phyloP scores from a whole-genome alignment of 2,797 vertebrate species.

The Chelonia mydas region DNA sequence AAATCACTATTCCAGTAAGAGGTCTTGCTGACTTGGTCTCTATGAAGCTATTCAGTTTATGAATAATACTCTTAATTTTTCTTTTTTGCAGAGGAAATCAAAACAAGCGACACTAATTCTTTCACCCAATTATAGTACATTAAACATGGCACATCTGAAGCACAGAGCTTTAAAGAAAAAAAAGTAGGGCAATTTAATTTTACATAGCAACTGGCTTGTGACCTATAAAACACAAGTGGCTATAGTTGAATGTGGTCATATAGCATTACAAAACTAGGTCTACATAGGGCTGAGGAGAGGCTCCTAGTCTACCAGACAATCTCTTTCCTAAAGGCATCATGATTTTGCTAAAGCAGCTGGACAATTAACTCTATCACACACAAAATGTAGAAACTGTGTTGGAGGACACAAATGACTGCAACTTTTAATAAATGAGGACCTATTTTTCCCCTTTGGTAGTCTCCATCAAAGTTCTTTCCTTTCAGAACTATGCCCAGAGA shows the following conservation, averaged over 20 bases:
- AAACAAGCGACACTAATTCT: neutral
- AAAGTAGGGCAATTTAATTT: neutral
- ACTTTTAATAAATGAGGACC: neutral
- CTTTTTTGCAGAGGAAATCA: neutral
- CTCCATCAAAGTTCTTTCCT: neutral
- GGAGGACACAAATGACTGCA: neutral
- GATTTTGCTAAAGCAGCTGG: neutral
- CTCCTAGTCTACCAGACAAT: neutral
- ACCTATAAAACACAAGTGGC: neutral
- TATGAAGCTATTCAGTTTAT: neutral
- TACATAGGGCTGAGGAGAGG: neutral
- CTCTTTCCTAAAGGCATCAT: neutral
- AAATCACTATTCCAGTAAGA: neutral
- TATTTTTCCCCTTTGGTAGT: neutral
- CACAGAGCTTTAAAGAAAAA: neutral
- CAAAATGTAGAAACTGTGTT: neutral
- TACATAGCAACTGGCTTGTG: neutral
- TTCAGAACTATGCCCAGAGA: neutral
- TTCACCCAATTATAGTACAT: neutral
- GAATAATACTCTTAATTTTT: neutral
- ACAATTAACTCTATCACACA: neutral
- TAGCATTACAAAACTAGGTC: neutral
- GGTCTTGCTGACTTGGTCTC: rapidly evolving
- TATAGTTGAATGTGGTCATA: neutral
- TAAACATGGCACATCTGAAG: neutral